Evolutionary conservation across 2,797 vertebrate species (phyloP), one percentile per base, ranked within the genome.

Genomic region (Coregonus ussuriensis): DNA sequence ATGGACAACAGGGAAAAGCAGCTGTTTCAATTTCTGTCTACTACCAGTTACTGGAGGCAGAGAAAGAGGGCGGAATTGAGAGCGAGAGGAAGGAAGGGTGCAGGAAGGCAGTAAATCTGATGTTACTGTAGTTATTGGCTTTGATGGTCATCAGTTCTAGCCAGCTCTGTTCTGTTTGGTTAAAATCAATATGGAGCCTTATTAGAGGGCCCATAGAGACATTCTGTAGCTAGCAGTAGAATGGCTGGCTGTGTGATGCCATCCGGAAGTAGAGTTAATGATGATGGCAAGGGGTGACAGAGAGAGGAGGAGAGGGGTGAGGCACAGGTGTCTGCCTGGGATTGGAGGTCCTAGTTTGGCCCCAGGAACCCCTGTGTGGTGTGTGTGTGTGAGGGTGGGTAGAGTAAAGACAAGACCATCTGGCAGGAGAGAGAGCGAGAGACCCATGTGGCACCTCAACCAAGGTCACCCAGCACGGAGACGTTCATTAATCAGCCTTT

Each of bases 401-500:
- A 81, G 89, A 88, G 41, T 47, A 9, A 11, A 47, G 84, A 78
- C 81, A 74, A 69, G 79, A 91, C 91, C 92, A 93, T 93, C 92
- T 93, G 93, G 88, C 84, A 59, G 73, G 18, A 56, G 75, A 78
- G 76, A 3, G 75, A 47, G 41, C 41, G 41, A 80, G 71, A 25
- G 35, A 76, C 65, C 5, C 54, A 18, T 59, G 72, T 83, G 83
- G 80, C 87, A 91, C 89, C 85, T 88, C 86, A 81, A 76, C 54
- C 90, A 93, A 92, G 91, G 91, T 91, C 88, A 89, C 65, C 62
- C 52, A 78, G 78, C 73, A 84, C 83, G 80, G 82, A 88, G 82
- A 76, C 54, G 76, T 86, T 86, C 88, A 91, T 94, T 92, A 90
- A 92, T 94, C 90, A 92, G 84, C 74, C 84, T 85, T 83, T 86